These are phyloP conservation scores for Metalampra italica DNA, from an alignment of 2,888 invertebrate genomes.

Conservation along the genomic window DNA sequence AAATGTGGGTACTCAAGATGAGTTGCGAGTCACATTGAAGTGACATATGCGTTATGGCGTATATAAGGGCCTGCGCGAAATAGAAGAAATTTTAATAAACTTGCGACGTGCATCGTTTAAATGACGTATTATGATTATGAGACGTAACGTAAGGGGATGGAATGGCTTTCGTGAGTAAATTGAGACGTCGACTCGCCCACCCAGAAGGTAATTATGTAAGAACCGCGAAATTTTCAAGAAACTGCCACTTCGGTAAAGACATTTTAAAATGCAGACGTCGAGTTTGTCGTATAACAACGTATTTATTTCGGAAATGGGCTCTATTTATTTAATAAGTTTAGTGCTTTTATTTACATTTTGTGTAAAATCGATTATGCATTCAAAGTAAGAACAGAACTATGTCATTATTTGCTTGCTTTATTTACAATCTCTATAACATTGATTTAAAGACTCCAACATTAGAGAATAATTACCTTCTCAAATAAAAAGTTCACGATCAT, in stretches of 20 bases:
- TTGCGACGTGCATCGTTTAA: neutral
- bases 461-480: neutral
- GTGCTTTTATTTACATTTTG: too few relatives aligned
- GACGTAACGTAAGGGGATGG: conserved; percentile 1
- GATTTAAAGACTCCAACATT: too few relatives aligned
- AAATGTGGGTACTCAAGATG: too few relatives aligned
- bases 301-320: neutral
- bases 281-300: neutral
- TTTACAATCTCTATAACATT: too few relatives aligned
- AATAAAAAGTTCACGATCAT: neutral
- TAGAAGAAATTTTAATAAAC: neutral
- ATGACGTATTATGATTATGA: neutral
- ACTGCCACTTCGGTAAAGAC: conserved; percentile 4
- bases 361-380: too few relatives aligned
- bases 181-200: conserved; percentile 2
- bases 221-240: neutral
- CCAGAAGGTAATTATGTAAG: conserved; percentile 4
- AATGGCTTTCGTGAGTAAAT: conserved; percentile 1
- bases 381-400: too few relatives aligned
- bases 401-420: too few relatives aligned
- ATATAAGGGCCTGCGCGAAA: neutral
- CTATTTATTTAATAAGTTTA: too few relatives aligned
- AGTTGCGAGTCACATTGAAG: too few relatives aligned
- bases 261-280: conserved; percentile 6
- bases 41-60: too few relatives aligned